Evolutionary conservation across 2,113 vertebrate species (phyloP).

Genomic region (Hystrix cristata): DNA sequence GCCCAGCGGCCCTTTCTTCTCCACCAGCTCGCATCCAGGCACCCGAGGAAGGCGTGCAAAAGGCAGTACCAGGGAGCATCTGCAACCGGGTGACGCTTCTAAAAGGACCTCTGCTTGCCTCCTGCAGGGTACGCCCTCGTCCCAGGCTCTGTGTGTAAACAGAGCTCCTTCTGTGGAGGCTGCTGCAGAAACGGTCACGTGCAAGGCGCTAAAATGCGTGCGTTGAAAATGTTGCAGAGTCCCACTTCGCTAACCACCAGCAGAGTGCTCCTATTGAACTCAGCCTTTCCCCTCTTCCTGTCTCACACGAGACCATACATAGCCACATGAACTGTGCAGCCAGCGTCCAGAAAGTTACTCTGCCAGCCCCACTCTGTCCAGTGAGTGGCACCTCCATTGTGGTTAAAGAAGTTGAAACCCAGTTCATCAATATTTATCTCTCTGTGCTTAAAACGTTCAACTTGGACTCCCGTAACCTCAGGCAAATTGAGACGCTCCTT

Average conservation of each 20-base stretch:
- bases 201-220: not conserved
- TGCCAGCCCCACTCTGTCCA: fast-evolving
- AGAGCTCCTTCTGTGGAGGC: not conserved
- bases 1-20: not conserved
- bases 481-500: not conserved
- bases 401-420: not conserved
- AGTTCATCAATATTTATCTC: not conserved
- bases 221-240: not conserved
- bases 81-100: not conserved
- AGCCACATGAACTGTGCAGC: fast-evolving
- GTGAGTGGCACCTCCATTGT: not conserved
- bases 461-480: not conserved
- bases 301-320: fast-evolving
- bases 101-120: not conserved
- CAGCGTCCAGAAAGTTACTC: fast-evolving
- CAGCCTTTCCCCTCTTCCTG: fast-evolving
- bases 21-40: fast-evolving
- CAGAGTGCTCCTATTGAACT: not conserved
- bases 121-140: fast-evolving
- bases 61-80: not conserved
- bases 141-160: not conserved
- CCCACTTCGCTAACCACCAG: not conserved
- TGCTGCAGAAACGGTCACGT: not conserved
- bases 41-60: not conserved
- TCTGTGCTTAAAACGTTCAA: not conserved